A percentile compares a stretch with the other conserved stretches of the same genome.
Evolutionary conservation across 2,113 vertebrate species (phyloP).

Genomic region (Orientallactaga bullata): DNA sequence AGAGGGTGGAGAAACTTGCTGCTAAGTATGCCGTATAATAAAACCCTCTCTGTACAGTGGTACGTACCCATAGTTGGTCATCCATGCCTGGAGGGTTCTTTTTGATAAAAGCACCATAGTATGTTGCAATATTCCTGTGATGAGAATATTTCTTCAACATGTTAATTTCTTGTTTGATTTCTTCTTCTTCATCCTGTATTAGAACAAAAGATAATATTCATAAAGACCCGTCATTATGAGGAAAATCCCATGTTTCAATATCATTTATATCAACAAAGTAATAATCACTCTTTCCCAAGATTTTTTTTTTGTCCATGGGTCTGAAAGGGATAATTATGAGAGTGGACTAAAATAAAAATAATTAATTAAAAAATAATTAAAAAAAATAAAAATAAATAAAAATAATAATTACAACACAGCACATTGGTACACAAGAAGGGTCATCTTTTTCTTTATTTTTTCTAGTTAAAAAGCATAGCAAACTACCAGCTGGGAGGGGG

Average conservation of each 20-base stretch:
- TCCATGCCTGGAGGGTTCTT: constrained; percentile 99
- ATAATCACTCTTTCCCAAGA: background rate
- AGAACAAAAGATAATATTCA: constrained; percentile 61
- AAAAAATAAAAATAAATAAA: no score
- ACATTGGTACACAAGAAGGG: background rate
- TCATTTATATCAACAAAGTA: background rate
- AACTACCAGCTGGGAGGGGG: background rate
- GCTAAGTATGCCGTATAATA: background rate
- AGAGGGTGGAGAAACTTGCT: background rate
- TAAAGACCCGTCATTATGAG: background rate
- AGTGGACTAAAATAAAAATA: background rate
- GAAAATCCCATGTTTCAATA: background rate
- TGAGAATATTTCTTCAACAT: constrained; percentile 99
- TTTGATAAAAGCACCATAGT: constrained; percentile 99
- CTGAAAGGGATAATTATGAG: constrained; percentile 4
- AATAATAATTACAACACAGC: background rate
- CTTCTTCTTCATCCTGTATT: constrained; percentile 97
- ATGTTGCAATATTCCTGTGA: constrained; percentile 98
- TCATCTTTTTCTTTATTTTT: background rate
- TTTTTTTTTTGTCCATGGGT: background rate
- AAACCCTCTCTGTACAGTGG: background rate
- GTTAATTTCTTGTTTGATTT: constrained; percentile 99
- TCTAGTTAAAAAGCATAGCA: background rate
- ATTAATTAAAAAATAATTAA: no score
- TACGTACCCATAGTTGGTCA: constrained; percentile 96